Evolutionary conservation across 2,113 vertebrate genomes (phyloP).

Genomic region (Laticauda laticaudata): DNA sequence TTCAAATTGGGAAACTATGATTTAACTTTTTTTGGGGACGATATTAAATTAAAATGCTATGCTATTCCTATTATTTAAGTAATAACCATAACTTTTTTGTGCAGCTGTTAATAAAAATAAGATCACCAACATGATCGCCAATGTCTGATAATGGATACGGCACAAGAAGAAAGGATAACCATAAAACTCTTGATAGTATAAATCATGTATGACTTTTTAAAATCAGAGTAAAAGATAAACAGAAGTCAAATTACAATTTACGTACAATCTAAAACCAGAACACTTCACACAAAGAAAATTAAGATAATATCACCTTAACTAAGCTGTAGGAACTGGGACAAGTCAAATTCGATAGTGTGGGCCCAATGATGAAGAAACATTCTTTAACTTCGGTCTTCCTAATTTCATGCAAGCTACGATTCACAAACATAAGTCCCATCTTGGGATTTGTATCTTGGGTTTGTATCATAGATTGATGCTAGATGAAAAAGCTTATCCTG

Average conservation of each 20-base stretch:
- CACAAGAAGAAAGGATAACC: no score
- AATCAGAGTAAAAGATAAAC: neutral
- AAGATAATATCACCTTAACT: neutral
- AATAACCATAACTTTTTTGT: neutral
- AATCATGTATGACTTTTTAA: neutral
- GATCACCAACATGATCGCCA: no score
- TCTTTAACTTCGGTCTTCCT: neutral
- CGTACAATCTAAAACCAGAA: neutral
- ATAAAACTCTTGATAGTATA: neutral
- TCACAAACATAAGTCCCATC: neutral
- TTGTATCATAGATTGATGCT: neutral
- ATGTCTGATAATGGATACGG: no score
- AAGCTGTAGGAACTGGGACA: neutral
- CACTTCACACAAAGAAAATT: neutral
- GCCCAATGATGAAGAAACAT: neutral
- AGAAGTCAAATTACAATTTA: neutral
- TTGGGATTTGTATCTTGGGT: neutral
- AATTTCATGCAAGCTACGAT: neutral
- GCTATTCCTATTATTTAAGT: neutral
- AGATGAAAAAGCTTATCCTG: neutral
- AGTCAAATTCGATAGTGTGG: neutral
- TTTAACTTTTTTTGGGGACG: neutral
- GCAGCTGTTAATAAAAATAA: no score
- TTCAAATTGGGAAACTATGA: neutral
- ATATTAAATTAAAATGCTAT: neutral